Conservation (phyloP, 2,113 vertebrate genomes). For the Chrysochloris asiatica region DNA sequence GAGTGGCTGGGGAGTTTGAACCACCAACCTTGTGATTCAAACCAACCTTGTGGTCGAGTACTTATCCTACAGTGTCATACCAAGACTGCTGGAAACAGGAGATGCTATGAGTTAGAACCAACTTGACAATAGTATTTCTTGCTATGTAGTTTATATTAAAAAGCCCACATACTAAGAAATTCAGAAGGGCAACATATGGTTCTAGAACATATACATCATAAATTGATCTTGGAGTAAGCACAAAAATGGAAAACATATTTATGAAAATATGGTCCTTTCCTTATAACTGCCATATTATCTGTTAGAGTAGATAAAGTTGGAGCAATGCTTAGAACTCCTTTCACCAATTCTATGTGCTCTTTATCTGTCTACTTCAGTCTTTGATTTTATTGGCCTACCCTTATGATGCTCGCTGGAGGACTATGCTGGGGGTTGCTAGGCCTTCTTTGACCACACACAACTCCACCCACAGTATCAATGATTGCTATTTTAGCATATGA, state of each 20-base stretch:
- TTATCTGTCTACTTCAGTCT: background rate
- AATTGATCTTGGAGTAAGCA: background rate
- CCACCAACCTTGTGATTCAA: too few species aligned
- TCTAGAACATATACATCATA: background rate
- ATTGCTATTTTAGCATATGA: rapidly evolving
- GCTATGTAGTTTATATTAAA: too few species aligned
- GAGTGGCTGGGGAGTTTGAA: too few species aligned
- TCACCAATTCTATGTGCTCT: too few species aligned
- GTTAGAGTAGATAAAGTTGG: background rate
- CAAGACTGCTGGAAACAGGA: too few species aligned
- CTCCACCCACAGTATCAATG: rapidly evolving
- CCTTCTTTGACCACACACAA: background rate
- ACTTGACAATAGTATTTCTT: too few species aligned
- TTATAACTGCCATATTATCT: background rate
- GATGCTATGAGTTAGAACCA: too few species aligned
- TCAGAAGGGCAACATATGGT: background rate
- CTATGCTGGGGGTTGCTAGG: too few species aligned
- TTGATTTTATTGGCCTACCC: background rate
- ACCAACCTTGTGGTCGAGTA: too few species aligned
- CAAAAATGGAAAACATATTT: background rate
- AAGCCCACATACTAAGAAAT: too few species aligned
- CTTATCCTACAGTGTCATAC: too few species aligned
- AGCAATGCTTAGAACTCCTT: background rate
- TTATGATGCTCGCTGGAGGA: background rate
- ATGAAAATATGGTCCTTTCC: background rate